Evolutionary conservation across 2,888 invertebrate species (phyloP).

Genomic region (Ypsolopha sequella): DNA sequence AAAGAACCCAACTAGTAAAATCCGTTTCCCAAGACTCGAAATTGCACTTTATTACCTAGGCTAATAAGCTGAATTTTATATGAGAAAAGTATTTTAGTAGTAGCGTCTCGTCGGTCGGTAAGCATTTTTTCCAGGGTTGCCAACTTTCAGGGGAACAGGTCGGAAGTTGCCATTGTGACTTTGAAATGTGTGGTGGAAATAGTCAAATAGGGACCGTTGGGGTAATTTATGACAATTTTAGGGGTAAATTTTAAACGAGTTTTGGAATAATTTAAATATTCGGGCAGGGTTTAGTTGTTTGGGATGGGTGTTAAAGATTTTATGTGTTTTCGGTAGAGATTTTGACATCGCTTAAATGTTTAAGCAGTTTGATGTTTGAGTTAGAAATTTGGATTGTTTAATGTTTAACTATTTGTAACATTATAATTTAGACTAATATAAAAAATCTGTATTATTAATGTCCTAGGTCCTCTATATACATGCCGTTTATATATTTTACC

Average conservation of each 20-base stretch:
- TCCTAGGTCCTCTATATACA: too few species aligned
- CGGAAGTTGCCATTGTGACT: slow-evolving; percentile 36
- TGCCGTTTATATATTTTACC: too few species aligned
- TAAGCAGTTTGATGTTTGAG: too few species aligned
- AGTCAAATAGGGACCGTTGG: slow-evolving; percentile 27
- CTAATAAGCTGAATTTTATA: slow-evolving; percentile 23
- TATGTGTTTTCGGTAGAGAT: too few species aligned
- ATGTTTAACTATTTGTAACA: too few species aligned
- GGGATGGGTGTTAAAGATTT: neutral
- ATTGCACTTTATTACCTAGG: slow-evolving; percentile 35
- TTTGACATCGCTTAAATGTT: too few species aligned
- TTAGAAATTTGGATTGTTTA: too few species aligned
- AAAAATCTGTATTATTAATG: too few species aligned
- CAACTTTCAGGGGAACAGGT: slow-evolving; percentile 16
- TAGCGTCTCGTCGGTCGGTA: slow-evolving; percentile 14
- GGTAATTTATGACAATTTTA: slow-evolving; percentile 36
- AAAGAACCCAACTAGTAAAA: slow-evolving; percentile 5
- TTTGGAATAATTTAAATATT: slow-evolving; percentile 10
- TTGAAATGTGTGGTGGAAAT: slow-evolving; percentile 41
- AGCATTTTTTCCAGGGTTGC: slow-evolving; percentile 31
- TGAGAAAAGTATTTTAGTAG: slow-evolving; percentile 19
- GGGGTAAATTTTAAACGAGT: slow-evolving; percentile 15
- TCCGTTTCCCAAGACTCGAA: slow-evolving; percentile 12
- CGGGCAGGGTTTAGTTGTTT: neutral
- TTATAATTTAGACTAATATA: too few species aligned